Conservation (phyloP, 2,113 vertebrate species). For the Oncorhynchus tshawytscha region DNA sequence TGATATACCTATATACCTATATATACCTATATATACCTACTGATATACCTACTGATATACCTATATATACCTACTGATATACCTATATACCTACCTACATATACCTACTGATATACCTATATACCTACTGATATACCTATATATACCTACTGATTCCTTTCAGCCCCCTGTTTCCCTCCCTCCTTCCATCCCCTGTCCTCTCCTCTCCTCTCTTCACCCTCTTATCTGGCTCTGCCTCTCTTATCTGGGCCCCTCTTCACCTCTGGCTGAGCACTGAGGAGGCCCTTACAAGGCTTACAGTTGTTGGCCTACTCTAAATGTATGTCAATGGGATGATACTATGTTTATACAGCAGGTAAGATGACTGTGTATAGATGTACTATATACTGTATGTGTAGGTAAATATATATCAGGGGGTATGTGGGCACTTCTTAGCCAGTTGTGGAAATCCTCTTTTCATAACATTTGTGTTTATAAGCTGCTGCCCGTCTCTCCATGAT, state of each 20-base stretch:
- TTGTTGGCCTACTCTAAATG: background rate
- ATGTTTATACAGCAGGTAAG: slow-evolving; percentile 8
- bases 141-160: too few relatives aligned
- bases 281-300: background rate
- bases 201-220: background rate
- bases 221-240: background rate
- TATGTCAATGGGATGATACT: background rate
- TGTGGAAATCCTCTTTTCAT: slow-evolving; percentile 28
- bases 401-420: slow-evolving; percentile 7
- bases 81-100: too few relatives aligned
- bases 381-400: background rate
- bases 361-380: slow-evolving; percentile 14
- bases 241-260: background rate
- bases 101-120: too few relatives aligned
- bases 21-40: too few relatives aligned
- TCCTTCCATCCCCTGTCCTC: background rate
- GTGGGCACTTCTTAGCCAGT: slow-evolving; percentile 15
- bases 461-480: slow-evolving; percentile 38
- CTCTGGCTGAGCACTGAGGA: background rate
- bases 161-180: background rate
- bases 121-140: too few relatives aligned
- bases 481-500: slow-evolving; percentile 49
- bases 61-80: too few relatives aligned
- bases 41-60: too few relatives aligned
- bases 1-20: too few relatives aligned